A percentile compares a stretch with the other conserved stretches of the same genome.
Evolutionary conservation across 2,797 vertebrate species (phyloP).

Genomic region (Malurus leucopterus): DNA sequence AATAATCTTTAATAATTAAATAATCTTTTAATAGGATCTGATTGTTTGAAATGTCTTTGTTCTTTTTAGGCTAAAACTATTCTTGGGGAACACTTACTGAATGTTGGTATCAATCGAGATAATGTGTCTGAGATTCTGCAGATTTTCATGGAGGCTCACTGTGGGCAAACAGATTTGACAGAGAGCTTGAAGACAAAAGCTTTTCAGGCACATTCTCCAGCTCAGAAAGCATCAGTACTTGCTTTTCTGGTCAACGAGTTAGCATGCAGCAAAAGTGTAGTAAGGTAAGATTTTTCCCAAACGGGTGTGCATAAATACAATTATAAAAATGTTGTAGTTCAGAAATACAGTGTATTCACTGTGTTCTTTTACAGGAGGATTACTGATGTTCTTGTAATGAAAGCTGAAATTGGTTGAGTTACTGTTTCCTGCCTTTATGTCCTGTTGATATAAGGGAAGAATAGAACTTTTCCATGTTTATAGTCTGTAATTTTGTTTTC

Average conservation of each 20-base stretch:
- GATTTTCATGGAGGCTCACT: conserved; percentile 90
- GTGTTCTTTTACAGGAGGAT: background rate
- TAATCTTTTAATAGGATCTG: too few relatives aligned
- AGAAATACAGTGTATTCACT: background rate
- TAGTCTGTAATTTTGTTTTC: background rate
- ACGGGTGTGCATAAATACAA: background rate
- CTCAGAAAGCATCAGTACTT: conserved; percentile 87
- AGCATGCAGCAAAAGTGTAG: conserved; percentile 91
- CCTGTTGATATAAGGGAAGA: background rate
- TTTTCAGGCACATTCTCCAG: conserved; percentile 89
- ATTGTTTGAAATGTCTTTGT: background rate
- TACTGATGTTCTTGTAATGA: background rate
- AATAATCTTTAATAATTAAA: too few relatives aligned
- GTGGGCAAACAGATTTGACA: conserved; percentile 83
- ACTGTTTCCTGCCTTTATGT: background rate
- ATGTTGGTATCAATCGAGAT: conserved; percentile 87
- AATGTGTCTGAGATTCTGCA: conserved; percentile 95
- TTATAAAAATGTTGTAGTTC: background rate
- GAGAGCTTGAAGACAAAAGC: conserved; percentile 91
- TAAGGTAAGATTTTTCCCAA: conserved; percentile 76
- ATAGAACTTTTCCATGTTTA: background rate
- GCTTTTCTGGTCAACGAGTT: conserved; percentile 92
- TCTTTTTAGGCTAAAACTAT: conserved; percentile 84
- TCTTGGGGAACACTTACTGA: conserved; percentile 88
- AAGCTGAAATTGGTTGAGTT: background rate